A percentile compares a stretch with the other conserved stretches of the same genome.
phyloP scores from a whole-genome alignment of 2,888 invertebrate genomes.

The Himalopsyche kuldschensis region DNA sequence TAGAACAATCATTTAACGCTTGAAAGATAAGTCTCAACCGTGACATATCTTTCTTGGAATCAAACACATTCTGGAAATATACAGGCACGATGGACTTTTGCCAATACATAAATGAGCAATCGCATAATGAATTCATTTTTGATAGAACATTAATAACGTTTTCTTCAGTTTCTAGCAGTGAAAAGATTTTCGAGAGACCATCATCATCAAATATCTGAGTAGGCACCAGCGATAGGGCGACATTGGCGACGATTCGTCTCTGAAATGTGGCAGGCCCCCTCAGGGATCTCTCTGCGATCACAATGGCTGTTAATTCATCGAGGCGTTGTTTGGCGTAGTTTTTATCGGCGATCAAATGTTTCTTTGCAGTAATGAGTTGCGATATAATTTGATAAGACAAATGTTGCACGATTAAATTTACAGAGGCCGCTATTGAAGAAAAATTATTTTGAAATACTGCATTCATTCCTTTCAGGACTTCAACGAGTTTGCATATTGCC shows the following conservation, averaged over 20 bases:
- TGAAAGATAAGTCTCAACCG: slow-evolving; percentile 59
- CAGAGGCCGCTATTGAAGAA: slow-evolving; percentile 70
- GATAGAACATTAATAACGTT: slow-evolving; percentile 62
- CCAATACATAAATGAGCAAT: slow-evolving; percentile 80
- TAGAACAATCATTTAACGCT: slow-evolving; percentile 54
- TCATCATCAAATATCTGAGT: slow-evolving; percentile 65
- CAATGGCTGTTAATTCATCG: slow-evolving; percentile 73
- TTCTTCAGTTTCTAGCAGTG: slow-evolving; percentile 67
- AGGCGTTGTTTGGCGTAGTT: slow-evolving; percentile 67
- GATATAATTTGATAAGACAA: slow-evolving; percentile 73
- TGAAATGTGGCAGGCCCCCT: slow-evolving; percentile 67
- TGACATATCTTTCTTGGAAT: slow-evolving; percentile 66
- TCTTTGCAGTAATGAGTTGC: slow-evolving; percentile 69
- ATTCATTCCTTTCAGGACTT: slow-evolving; percentile 78
- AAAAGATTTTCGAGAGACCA: slow-evolving; percentile 62
- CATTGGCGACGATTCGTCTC: slow-evolving; percentile 65
- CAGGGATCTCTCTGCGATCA: slow-evolving; percentile 70
- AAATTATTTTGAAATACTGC: slow-evolving; percentile 70
- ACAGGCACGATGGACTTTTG: slow-evolving; percentile 76
- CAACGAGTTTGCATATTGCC: slow-evolving; percentile 77
- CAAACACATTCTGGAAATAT: slow-evolving; percentile 74
- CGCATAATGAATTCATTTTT: slow-evolving; percentile 64
- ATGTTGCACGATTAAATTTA: slow-evolving; percentile 79
- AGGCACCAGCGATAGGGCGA: slow-evolving; percentile 70
- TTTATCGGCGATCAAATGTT: slow-evolving; percentile 65